Evolutionary conservation across 2,797 vertebrate genomes (phyloP).

Genomic region (Sebastolobus altivelis): DNA sequence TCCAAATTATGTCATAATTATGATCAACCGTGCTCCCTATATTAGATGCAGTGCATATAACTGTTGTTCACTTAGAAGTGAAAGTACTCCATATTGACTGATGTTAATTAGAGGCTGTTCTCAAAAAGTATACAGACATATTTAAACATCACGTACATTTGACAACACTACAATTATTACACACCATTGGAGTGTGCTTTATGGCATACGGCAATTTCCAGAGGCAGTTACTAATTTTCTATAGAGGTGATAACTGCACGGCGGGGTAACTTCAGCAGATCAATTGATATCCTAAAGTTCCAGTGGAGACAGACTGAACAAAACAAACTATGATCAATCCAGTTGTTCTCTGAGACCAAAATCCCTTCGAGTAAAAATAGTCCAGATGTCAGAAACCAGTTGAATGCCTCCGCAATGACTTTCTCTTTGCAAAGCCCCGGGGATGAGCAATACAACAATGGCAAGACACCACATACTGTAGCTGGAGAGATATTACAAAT

Average conservation of each 20-base stretch:
- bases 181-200: constrained; percentile 4
- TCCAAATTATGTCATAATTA: constrained; percentile 20
- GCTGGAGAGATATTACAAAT: constrained; percentile 67
- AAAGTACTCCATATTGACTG: constrained; percentile 36
- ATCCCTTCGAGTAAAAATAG: constrained; percentile 52
- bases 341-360: constrained; percentile 41
- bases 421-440: constrained; percentile 56
- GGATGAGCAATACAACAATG: constrained; percentile 68
- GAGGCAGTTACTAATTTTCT: constrained; percentile 39
- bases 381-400: constrained; percentile 58
- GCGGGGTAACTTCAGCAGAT: constrained; percentile 27
- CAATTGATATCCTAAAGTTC: constrained; percentile 22
- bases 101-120: constrained; percentile 52
- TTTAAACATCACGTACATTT: constrained; percentile 49
- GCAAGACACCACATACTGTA: constrained; percentile 36
- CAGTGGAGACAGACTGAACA: constrained; percentile 7
- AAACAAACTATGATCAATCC: constrained; percentile 45
- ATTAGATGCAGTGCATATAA: constrained; percentile 22
- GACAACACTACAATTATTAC: constrained; percentile 51
- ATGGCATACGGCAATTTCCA: constrained; percentile 35
- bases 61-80: constrained; percentile 2
- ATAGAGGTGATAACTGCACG: constrained; percentile 26
- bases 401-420: constrained; percentile 57
- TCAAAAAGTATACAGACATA: constrained; percentile 23
- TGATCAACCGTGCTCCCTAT: constrained; percentile 13